These are phyloP conservation scores for Xestia c-nigrum DNA, from an alignment of 2,888 invertebrate genomes.

Conservation along the genomic window DNA sequence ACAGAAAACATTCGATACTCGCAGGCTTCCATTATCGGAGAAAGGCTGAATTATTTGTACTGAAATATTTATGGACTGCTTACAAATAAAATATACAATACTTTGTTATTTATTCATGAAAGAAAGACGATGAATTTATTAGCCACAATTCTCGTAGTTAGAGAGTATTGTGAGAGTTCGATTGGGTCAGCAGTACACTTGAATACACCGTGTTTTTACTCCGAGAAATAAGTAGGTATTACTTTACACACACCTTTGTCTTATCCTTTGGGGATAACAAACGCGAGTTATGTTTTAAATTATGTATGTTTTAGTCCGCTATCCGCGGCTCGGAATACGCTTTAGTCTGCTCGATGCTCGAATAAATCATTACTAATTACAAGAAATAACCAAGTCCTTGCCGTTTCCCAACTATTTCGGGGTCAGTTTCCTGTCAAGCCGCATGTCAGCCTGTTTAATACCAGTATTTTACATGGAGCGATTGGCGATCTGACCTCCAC, in stretches of 20 bases:
- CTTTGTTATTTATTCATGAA: conserved; percentile 42
- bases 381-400: neutral
- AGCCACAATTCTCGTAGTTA: neutral
- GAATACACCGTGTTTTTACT: neutral
- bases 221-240: neutral
- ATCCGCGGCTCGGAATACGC: neutral
- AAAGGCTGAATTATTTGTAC: conserved; percentile 52
- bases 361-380: neutral
- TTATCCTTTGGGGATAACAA: no score
- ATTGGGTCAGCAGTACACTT: neutral
- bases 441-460: no score
- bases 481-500: no score
- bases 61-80: conserved; percentile 55
- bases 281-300: no score
- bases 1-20: conserved; percentile 36
- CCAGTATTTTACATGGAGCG: no score
- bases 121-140: conserved; percentile 39
- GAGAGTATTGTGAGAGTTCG: conserved; percentile 13
- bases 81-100: conserved; percentile 51
- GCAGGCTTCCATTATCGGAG: conserved; percentile 36
- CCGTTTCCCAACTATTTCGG: no score
- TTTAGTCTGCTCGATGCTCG: neutral
- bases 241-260: neutral
- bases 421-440: no score
- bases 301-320: neutral